Evolutionary conservation across 2,888 invertebrate species (phyloP), one percentile per base, ranked within the genome.

Genomic region (Aphidoletes aphidimyza): DNA sequence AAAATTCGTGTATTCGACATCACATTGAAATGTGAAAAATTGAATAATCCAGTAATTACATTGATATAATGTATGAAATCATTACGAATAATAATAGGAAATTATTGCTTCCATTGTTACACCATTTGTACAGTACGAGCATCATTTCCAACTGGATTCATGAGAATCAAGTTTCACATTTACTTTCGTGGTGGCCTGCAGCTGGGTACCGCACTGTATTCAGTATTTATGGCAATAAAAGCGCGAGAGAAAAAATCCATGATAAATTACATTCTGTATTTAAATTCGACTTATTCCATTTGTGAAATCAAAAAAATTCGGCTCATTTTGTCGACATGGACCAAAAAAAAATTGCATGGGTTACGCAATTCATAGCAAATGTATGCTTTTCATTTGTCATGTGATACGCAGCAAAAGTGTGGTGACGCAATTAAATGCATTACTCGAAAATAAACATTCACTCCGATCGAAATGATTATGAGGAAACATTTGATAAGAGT

Each of bases 31-130:
- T 9, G 49, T 19, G 26, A 69, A 69, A 30, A 69, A 69, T 69
- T 69, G 69, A 69, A 69, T 69, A 69, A 69, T 69, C 34, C 69
- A 34, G 69, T 30, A 30, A 69, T 69, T 69, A 69, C 69, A 69
- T 34, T 69, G 69, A 69, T 69, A 69, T 69, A 14, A 69, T 69
- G 3, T 14, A 69, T 69, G 69, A 11, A 69, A 30, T 5, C 34
- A 69, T 69, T 69, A 30, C 34, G 30, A 30, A 69, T 69, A 54
- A 54, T 54, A 54, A 22, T 22, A 54, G 3, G 22, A 54, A 22
- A 5, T 54, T 54, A 14, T 6, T 54, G 54, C n/a, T 14, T 22
- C 22, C 22, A 14, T 2, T 54, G 22, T 11, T 19, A 47, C 22
- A 22, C 22, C 22, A 54, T 22, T 54, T 54, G n/a, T 22, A 54